Conservation (phyloP, 2,888 invertebrate species). For the Eurois occulta region DNA sequence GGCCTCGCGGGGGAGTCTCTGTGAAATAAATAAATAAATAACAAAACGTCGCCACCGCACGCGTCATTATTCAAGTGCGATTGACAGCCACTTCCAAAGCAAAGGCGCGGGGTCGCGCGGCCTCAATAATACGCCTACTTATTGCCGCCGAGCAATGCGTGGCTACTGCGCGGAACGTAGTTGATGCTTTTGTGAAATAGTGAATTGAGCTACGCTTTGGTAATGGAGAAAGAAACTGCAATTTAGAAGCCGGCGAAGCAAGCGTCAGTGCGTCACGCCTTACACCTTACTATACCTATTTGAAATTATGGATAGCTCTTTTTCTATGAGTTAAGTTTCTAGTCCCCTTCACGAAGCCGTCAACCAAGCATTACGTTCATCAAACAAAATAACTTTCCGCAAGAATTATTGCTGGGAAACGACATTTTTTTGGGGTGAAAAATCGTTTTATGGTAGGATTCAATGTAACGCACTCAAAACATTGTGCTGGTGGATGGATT, state of each 20-base stretch:
- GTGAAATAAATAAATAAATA: slow-evolving; percentile 85
- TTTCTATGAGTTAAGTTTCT: no score
- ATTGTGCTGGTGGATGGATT: no score
- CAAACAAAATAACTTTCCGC: no score
- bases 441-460: no score
- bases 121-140: slow-evolving; percentile 90
- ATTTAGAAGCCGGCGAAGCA: background rate
- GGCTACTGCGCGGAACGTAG: slow-evolving; percentile 13
- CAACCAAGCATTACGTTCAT: no score
- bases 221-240: background rate
- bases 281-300: background rate
- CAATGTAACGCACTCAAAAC: no score
- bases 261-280: no score
- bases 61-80: slow-evolving; percentile 89
- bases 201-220: background rate
- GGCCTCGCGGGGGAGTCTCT: slow-evolving; percentile 84
- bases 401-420: no score
- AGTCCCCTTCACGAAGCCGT: no score
- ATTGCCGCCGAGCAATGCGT: slow-evolving; percentile 77
- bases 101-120: slow-evolving; percentile 70
- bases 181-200: slow-evolving; percentile 51
- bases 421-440: no score
- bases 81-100: slow-evolving; percentile 89
- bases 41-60: slow-evolving; percentile 89
- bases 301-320: background rate